Percentiles rank a stretch among this genome's conserved stretches.
Conservation (phyloP, 2,113 vertebrate species). For the Phalacrocorax pelagicus region DNA sequence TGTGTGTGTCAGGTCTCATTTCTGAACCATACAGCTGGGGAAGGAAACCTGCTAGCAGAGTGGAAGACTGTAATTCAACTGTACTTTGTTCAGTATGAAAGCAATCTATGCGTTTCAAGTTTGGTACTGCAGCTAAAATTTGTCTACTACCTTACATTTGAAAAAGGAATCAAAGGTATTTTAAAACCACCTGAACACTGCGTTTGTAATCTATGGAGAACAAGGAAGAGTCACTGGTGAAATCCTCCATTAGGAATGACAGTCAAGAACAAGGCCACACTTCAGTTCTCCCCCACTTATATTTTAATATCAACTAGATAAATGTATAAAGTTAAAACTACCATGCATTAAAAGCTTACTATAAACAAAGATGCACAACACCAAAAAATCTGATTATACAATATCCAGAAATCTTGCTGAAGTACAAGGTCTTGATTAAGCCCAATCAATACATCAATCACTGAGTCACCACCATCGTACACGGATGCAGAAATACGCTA, state of each 20-base stretch:
- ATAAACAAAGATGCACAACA: background rate
- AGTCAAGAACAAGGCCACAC: background rate
- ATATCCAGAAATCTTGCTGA: background rate
- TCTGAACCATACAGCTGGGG: background rate
- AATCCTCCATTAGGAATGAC: background rate
- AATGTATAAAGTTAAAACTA: background rate
- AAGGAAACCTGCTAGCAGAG: background rate
- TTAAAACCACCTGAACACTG: background rate
- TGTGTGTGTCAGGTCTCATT: background rate
- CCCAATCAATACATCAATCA: rapidly evolving
- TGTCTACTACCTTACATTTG: background rate
- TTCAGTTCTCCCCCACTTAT: background rate
- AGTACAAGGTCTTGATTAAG: background rate
- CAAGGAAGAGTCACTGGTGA: background rate
- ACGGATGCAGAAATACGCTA: background rate
- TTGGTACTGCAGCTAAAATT: background rate
- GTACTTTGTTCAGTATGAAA: background rate
- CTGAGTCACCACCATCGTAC: background rate
- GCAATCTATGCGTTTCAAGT: background rate
- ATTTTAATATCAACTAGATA: background rate
- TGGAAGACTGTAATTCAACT: background rate
- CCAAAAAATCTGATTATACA: background rate
- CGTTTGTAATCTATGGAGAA: background rate
- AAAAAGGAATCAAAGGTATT: background rate
- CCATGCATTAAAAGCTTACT: background rate